Evolutionary conservation across 2,888 invertebrate genomes (phyloP).

Genomic region (Scrobipalpa atriplicella): DNA sequence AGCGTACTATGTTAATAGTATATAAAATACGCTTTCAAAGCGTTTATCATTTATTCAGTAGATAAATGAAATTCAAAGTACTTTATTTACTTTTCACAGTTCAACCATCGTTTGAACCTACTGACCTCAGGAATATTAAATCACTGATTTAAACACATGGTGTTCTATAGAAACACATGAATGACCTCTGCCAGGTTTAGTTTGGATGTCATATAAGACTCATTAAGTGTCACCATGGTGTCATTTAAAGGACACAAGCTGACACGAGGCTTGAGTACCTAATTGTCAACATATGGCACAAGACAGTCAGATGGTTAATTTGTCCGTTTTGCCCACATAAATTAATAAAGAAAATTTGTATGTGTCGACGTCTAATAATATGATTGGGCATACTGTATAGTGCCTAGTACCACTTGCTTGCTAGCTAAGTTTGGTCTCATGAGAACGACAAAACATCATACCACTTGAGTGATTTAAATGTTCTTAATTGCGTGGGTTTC

Average conservation of each 20-base stretch:
- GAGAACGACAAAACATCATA: no score
- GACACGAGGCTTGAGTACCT: slow-evolving; percentile 8
- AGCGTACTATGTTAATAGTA: no score
- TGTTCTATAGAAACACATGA: no score
- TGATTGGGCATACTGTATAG: not conserved
- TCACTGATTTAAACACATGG: not conserved
- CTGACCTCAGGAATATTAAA: not conserved
- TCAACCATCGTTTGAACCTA: no score
- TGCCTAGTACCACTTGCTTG: no score
- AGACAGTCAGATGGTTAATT: not conserved
- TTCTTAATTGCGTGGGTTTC: no score
- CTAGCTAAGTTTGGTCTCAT: no score
- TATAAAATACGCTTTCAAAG: no score
- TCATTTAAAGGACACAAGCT: not conserved
- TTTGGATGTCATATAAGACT: slow-evolving; percentile 3
- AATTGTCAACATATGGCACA: not conserved
- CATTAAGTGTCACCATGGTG: not conserved
- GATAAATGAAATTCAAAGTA: no score
- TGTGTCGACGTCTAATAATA: not conserved
- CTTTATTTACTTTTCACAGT: no score
- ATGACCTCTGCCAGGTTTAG: not conserved
- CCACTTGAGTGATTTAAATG: no score
- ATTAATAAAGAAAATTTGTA: not conserved
- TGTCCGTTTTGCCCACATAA: slow-evolving; percentile 4
- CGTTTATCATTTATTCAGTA: no score